Conservation (phyloP, 2,888 invertebrate genomes). For the Synanthedon tipuliformis region DNA sequence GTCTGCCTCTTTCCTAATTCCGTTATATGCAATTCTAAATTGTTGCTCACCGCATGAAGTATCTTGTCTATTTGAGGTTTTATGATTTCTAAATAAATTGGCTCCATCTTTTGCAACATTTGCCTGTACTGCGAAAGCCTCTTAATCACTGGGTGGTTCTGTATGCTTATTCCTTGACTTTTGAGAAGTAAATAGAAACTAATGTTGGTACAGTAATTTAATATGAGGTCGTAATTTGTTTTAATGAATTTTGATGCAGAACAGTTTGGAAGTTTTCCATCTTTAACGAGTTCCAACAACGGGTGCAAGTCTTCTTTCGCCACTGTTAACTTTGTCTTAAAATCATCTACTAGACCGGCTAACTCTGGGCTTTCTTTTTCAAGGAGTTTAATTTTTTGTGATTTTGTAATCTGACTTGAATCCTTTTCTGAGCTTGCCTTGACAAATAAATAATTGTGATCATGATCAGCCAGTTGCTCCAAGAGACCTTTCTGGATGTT, state of each 20-base stretch:
- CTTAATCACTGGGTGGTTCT: constrained; percentile 91
- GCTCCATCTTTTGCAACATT: constrained; percentile 79
- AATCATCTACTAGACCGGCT: constrained; percentile 80
- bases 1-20: constrained; percentile 19
- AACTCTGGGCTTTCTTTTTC: constrained; percentile 92
- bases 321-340: constrained; percentile 77
- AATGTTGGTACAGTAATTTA: constrained; percentile 88
- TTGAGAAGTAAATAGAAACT: constrained; percentile 88
- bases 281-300: constrained; percentile 72
- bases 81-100: constrained; percentile 75
- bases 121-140: constrained; percentile 84
- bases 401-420: constrained; percentile 76
- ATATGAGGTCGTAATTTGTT: constrained; percentile 75
- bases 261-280: constrained; percentile 73
- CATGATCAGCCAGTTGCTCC: constrained; percentile 82
- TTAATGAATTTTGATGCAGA: constrained; percentile 78
- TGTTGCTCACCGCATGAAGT: constrained; percentile 63
- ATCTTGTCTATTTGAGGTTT: constrained; percentile 76
- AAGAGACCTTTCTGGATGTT: constrained; percentile 82
- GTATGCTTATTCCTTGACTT: constrained; percentile 76
- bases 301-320: constrained; percentile 76
- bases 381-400: constrained; percentile 81
- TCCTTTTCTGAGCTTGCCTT: constrained; percentile 47
- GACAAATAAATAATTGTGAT: constrained; percentile 72
- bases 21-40: constrained; percentile 36